phyloP scores from a whole-genome alignment of 2,113 vertebrate genomes.

The Etia nguti region DNA sequence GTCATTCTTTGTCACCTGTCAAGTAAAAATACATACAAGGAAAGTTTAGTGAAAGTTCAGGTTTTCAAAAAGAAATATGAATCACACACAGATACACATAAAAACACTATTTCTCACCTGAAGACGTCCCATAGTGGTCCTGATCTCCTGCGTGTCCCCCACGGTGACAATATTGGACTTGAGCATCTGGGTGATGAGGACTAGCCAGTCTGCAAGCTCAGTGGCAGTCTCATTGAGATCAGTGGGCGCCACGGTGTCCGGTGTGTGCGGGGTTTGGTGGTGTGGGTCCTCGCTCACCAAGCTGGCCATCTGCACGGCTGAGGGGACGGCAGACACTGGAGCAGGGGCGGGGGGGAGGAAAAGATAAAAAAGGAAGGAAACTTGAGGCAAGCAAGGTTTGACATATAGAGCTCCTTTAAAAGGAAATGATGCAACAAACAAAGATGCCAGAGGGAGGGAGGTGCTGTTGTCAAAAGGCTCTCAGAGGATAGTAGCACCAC shows the following conservation, averaged over 20 bases:
- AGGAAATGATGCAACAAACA: slow-evolving; percentile 19
- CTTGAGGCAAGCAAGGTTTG: not conserved
- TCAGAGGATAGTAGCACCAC: not conserved
- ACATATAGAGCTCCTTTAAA: slow-evolving; percentile 1
- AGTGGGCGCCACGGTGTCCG: slow-evolving; percentile 78
- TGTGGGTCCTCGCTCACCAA: slow-evolving; percentile 69
- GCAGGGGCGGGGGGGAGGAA: not conserved
- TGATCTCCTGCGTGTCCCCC: slow-evolving; percentile 89
- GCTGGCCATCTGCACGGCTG: slow-evolving; percentile 69
- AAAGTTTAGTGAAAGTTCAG: not conserved
- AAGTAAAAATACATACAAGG: not conserved
- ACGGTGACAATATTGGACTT: slow-evolving; percentile 96
- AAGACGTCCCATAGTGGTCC: slow-evolving; percentile 84
- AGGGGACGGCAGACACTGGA: slow-evolving; percentile 55
- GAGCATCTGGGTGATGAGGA: slow-evolving; percentile 93
- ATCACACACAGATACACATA: not conserved
- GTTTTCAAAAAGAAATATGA: not conserved
- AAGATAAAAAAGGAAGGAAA: not conserved
- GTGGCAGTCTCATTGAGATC: slow-evolving; percentile 90
- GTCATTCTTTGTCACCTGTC: slow-evolving; percentile 88
- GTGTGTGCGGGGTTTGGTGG: slow-evolving; percentile 62
- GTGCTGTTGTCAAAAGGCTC: slow-evolving; percentile 14
- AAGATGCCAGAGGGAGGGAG: not conserved
- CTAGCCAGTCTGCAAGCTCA: slow-evolving; percentile 90
- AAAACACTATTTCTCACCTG: slow-evolving; percentile 72